Base-by-base conservation (phyloP, 2,797 vertebrate genomes). In the Chelon auratus region DNA sequence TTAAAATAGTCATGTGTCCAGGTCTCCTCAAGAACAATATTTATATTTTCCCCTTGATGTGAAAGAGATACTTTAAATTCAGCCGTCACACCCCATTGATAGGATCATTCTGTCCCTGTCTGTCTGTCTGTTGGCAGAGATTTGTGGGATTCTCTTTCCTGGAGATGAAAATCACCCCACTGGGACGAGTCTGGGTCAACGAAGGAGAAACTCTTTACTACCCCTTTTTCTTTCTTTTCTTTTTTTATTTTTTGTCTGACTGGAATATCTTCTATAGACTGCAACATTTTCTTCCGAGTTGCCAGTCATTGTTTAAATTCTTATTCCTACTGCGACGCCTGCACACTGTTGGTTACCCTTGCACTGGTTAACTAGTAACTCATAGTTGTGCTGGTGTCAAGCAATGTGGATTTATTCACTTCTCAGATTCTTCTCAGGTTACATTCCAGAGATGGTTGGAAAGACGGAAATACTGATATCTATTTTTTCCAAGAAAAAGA, bases 1-100 rank as follows among this genome's bases (percentile, higher is more conserved):
- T 81, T 89, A 68, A 85, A 89, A 84, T 18, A 54, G 53, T 70
- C 64, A 55, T 69, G 71, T 75, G 62, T 85, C 62, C 70, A 58
- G 68, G 65, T 67, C 74, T 88, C 74, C 78, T 89, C 75, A 82
- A 87, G 72, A 82, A 73, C 74, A 91, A 89, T 82, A 85, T 90
- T 90, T 88, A 72, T 72, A 82, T 80, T 87, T 71, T 62, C 66
- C 66, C 40, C 68, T 84, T 14, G 17, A 75, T 81, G 62, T 85
- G 77, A 89, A 93, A 90, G 70, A 89, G 79, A 90, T 86, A 66
- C 80, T 84, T 84, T 62, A 68, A 86, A 84, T 80, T 62, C 69
- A 68, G 68, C 59, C 53, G 76, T 86, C 86, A 89, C 22, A 85
- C 90, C 68, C 75, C 90, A 91, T 91, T 91, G 89, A 62, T 54